These are phyloP conservation scores for Centropus bengalensis DNA, from an alignment of 2,113 vertebrate genomes.

Conservation along the genomic window DNA sequence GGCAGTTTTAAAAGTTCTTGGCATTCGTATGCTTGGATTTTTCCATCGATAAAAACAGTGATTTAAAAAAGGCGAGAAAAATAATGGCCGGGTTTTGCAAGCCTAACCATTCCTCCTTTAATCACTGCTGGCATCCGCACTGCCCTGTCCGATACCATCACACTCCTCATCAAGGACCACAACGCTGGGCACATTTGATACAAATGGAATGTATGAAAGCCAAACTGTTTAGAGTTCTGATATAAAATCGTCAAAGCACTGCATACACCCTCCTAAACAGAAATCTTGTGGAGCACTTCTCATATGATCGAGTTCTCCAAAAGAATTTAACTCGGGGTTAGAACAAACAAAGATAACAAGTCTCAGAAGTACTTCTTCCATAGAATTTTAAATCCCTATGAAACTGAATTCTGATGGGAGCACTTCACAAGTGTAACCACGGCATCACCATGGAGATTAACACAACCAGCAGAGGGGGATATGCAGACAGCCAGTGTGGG, in stretches of 20 bases:
- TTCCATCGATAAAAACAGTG: not conserved
- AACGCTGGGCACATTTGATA: not conserved
- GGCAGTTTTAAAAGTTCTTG: not conserved
- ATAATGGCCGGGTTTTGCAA: not conserved
- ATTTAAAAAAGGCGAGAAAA: not conserved
- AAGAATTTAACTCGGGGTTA: constrained; percentile 6
- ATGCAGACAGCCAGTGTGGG: not conserved
- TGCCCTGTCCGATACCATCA: not conserved
- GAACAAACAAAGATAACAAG: constrained; percentile 9
- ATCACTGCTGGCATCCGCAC: not conserved
- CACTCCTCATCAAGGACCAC: not conserved
- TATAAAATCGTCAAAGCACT: not conserved
- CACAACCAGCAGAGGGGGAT: constrained; percentile 7
- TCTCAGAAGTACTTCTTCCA: not conserved
- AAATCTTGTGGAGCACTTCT: not conserved
- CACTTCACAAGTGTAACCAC: constrained; percentile 14
- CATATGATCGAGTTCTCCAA: not conserved
- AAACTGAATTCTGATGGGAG: not conserved
- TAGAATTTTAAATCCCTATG: not conserved
- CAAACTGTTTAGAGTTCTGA: not conserved
- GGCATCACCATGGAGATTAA: constrained; percentile 43
- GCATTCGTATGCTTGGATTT: not conserved
- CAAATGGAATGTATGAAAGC: not conserved
- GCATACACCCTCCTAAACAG: not conserved
- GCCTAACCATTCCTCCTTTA: not conserved